These are phyloP conservation scores for Haliclona indistincta DNA, from an alignment of 37 sponge, comb jelly and placozoan genomes.

Conservation along the genomic window DNA sequence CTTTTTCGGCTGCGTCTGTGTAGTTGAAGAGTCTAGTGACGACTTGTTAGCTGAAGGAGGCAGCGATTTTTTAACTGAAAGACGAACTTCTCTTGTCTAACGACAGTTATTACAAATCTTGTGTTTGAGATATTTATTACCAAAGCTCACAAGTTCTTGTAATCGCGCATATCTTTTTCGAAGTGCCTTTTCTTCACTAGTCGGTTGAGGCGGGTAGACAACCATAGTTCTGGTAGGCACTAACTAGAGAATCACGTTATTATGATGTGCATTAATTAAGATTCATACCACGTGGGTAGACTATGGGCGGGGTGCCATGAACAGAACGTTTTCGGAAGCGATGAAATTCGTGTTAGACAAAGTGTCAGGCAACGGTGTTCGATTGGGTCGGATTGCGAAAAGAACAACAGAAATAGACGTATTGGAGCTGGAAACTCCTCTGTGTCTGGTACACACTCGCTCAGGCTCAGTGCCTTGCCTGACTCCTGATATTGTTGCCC, in stretches of 20 bases:
- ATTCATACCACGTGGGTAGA: not conserved
- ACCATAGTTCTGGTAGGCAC: slow-evolving; percentile 29
- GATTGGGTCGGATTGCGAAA: slow-evolving; percentile 33
- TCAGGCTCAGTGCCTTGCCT: slow-evolving; percentile 77
- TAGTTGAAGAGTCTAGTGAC: not conserved
- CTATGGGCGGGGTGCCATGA: not conserved
- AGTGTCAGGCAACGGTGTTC: slow-evolving; percentile 27
- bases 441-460: slow-evolving; percentile 64
- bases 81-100: not conserved
- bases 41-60: too few relatives aligned
- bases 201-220: slow-evolving; percentile 60
- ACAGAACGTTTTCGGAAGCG: too few relatives aligned
- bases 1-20: too few relatives aligned
- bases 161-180: slow-evolving; percentile 65
- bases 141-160: slow-evolving; percentile 50
- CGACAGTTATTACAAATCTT: not conserved
- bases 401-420: not conserved
- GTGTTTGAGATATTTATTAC: not conserved
- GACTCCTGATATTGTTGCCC: slow-evolving; percentile 48
- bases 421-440: slow-evolving; percentile 68
- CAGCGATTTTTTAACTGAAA: too few relatives aligned
- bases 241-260: not conserved
- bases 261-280: slow-evolving; percentile 34
- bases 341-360: slow-evolving; percentile 52
- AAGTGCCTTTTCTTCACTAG: slow-evolving; percentile 65